A percentile compares a stretch with the other conserved stretches of the same genome.
These are phyloP conservation scores for Microvelia longipes DNA, from an alignment of 1,140 invertebrate species.

Conservation along the genomic window DNA sequence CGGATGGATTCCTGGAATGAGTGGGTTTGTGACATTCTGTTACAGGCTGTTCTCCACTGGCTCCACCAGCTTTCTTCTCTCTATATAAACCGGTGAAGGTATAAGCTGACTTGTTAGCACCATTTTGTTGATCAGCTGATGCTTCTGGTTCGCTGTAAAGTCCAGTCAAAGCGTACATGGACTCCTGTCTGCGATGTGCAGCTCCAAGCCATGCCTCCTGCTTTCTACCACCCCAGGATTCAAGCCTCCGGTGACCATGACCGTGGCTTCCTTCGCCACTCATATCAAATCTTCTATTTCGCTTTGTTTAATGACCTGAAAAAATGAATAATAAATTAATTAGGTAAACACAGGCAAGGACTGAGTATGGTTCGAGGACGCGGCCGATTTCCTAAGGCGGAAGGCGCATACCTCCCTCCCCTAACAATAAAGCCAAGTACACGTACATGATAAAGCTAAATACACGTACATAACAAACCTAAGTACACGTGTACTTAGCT, in stretches of 20 bases:
- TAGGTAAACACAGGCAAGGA: too few species aligned
- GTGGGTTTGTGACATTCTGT: slow-evolving; percentile 34
- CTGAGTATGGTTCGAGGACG: too few species aligned
- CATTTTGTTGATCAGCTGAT: slow-evolving; percentile 34
- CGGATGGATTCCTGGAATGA: slow-evolving; percentile 9
- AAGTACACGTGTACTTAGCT: too few species aligned
- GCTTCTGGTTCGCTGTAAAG: slow-evolving; percentile 50
- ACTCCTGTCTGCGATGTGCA: slow-evolving; percentile 53
- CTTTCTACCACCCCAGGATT: neutral
- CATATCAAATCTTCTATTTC: too few species aligned
- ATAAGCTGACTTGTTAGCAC: slow-evolving; percentile 18
- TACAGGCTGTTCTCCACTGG: neutral
- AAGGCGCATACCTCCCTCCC: too few species aligned
- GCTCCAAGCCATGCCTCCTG: slow-evolving; percentile 26
- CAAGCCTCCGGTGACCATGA: neutral
- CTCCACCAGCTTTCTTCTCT: slow-evolving; percentile 7
- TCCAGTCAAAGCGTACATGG: slow-evolving; percentile 75
- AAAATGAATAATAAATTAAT: too few species aligned
- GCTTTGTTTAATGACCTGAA: too few species aligned
- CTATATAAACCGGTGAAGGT: slow-evolving; percentile 16
- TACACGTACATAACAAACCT: too few species aligned
- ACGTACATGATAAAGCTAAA: too few species aligned
- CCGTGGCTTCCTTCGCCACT: neutral
- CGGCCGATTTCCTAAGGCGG: too few species aligned
- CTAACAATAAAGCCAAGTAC: too few species aligned